phyloP scores from a whole-genome alignment of 2,797 vertebrate genomes.

The Melanogrammus aeglefinus region DNA sequence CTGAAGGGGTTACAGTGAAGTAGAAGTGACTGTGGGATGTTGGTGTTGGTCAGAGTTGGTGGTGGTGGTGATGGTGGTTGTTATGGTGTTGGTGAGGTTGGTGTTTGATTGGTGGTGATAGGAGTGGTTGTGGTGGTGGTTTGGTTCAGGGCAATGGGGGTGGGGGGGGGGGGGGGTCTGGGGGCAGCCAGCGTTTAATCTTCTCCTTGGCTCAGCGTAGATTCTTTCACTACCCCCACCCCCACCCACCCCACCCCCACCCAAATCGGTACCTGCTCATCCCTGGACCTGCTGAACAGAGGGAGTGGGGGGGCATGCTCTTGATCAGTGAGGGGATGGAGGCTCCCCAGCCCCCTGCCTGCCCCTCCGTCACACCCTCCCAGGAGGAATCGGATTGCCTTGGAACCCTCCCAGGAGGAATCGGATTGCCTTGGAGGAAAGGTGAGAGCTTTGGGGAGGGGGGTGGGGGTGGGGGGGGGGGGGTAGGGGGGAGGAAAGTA shows the following conservation, averaged over 20 bases:
- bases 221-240: constrained; percentile 68
- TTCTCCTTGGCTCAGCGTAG: constrained; percentile 69
- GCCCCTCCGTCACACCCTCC: constrained; percentile 61
- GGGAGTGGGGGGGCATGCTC: constrained; percentile 54
- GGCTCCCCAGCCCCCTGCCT: constrained; percentile 50
- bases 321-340: constrained; percentile 73
- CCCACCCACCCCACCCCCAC: constrained; percentile 51
- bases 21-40: constrained; percentile 36
- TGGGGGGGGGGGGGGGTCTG: constrained; percentile 33
- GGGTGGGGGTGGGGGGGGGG: constrained; percentile 28
- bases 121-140: not conserved
- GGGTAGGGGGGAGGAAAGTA: constrained; percentile 7
- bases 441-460: constrained; percentile 59
- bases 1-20: constrained; percentile 55
- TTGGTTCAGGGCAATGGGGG: constrained; percentile 36
- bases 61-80: too few relatives aligned
- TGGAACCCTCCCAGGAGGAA: constrained; percentile 68
- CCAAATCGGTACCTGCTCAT: constrained; percentile 72
- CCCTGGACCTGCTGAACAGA: constrained; percentile 63
- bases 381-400: constrained; percentile 71
- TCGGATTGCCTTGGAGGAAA: constrained; percentile 68
- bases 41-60: too few relatives aligned
- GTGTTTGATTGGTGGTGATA: too few relatives aligned
- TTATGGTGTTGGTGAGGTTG: too few relatives aligned
- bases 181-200: constrained; percentile 69